These are phyloP conservation scores for Pristionchus japonicus DNA, from an alignment of 2,888 invertebrate species.

Conservation along the genomic window DNA sequence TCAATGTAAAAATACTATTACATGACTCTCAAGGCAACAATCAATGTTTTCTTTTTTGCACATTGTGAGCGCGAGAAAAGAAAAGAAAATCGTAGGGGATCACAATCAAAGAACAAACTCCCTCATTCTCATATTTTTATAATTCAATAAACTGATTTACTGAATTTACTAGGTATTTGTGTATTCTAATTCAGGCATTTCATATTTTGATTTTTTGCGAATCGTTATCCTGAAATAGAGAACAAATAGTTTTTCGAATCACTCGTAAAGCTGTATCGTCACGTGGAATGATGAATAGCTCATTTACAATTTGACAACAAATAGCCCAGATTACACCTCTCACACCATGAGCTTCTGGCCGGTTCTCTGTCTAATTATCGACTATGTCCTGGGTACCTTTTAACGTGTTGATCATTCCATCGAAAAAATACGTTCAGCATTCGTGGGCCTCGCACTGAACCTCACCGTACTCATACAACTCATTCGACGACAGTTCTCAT, in stretches of 20 bases:
- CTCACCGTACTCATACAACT: not conserved
- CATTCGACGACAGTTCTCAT: not conserved
- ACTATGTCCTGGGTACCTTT: not conserved
- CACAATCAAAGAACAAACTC: no score
- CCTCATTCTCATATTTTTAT: no score
- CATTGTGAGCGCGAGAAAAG: no score
- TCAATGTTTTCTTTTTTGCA: no score
- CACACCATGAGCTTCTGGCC: not conserved
- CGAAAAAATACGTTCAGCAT: no score
- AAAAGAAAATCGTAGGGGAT: no score
- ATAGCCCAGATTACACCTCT: not conserved
- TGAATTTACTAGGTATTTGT: no score
- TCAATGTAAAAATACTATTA: not conserved
- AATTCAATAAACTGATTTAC: no score
- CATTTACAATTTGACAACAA: not conserved
- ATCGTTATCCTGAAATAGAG: not conserved
- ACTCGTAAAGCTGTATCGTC: not conserved
- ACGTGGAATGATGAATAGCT: not conserved
- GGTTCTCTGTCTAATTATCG: not conserved
- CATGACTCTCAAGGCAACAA: not conserved
- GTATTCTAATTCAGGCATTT: no score
- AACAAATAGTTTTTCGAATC: not conserved
- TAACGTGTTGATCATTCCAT: not conserved
- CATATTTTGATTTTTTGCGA: no score
- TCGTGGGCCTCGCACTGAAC: not conserved